Evolutionary conservation across 2,888 invertebrate species (phyloP), one percentile per base, ranked within the genome.

Genomic region (Zaprionus bogoriensis): DNA sequence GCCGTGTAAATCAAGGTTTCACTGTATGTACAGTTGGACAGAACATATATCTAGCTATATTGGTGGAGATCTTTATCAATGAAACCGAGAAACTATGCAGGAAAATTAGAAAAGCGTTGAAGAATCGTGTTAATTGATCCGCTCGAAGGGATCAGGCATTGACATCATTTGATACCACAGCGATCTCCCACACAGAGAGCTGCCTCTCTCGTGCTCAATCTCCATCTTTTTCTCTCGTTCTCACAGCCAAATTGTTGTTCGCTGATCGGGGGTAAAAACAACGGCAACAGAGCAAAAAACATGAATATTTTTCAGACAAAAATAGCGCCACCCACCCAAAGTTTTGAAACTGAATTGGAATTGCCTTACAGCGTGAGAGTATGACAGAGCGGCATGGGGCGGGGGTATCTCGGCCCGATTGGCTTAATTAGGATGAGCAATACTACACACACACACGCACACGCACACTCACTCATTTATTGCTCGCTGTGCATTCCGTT

Each of bases 311-410:
- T 59, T 57, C 53, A 46, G 67, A 67, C 87, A 68, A 32, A 81
- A 81, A 81, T 81, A 81, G 81, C 72, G 76, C 87, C 81, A 82
- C 81, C 81, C 87, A 81, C 81, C 47, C 32, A 77, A 70, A 62
- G 61, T 79, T 78, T 84, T 69, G 51, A 69, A 82, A 82, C 64
- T 61, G 64, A 77, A 69, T 52, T 52, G 39, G 46, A 47, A 44
- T 86, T 83, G 76, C 67, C 61, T 85, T 79, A 79, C 72, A 82
- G 50, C 61, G 59, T 57, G 50, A 62, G 10, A 36, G 4, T 17
- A 17, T n/a, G n/a, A n/a, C n/a, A n/a, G n/a, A n/a, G n/a, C n/a
- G n/a, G n/a, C n/a, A n/a, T n/a, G n/a, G n/a, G n/a, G n/a, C 38
- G 38, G 23, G 38, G 44, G 48, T 25, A 55, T 72, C 54, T 66